Conservation (phyloP, 2,113 vertebrate genomes). For the Acanthisitta chloris region DNA sequence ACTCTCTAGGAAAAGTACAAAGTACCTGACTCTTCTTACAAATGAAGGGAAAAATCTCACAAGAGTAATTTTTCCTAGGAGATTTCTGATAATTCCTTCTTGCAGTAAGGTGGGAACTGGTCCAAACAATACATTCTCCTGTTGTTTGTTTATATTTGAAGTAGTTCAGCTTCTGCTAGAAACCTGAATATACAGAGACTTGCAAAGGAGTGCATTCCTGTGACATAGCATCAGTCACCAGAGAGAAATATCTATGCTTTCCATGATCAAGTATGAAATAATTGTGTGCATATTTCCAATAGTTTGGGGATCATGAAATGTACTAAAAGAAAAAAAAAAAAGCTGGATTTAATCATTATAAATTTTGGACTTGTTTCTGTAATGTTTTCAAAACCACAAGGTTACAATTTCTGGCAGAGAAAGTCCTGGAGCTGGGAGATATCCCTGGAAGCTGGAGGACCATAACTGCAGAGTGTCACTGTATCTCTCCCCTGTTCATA, state of each 20-base stretch:
- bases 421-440: not conserved
- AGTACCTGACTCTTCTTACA: not conserved
- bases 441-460: not conserved
- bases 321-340: not conserved
- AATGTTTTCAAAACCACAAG: not conserved
- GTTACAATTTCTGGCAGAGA: not conserved
- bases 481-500: not conserved
- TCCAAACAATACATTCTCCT: not conserved
- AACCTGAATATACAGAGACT: slow-evolving; percentile 9
- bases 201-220: not conserved
- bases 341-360: not conserved
- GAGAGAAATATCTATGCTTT: slow-evolving; percentile 11
- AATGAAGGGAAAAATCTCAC: not conserved
- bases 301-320: not conserved
- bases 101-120: not conserved
- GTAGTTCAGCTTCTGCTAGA: slow-evolving; percentile 14
- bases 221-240: slow-evolving; percentile 13
- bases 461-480: not conserved
- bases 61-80: not conserved
- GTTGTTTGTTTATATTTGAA: not conserved
- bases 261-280: not conserved
- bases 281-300: not conserved
- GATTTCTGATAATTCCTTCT: slow-evolving; percentile 5
- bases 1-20: not conserved
- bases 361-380: not conserved